Evolutionary conservation across 2,113 vertebrate species (phyloP), one percentile per base, ranked within the genome.

Genomic region (Xiphophorus maculatus): DNA sequence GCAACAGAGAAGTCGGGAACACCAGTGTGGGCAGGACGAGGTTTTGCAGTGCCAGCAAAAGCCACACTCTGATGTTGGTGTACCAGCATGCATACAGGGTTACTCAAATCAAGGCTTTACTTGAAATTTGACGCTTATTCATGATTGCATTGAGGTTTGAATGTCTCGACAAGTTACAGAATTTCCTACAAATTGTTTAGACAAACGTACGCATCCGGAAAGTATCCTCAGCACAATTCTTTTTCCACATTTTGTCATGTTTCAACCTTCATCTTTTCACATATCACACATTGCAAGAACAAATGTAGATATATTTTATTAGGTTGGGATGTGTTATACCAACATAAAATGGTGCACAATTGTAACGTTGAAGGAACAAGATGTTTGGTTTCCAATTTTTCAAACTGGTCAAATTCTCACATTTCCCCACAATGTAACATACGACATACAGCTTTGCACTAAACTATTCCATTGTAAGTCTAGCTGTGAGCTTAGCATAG

Each of bases 1-100:
- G 89, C 85, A 87, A 88, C 88, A 88, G 86, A 77, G 82, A 83
- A 87, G 80, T 89, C 75, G 82, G 82, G 79, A 80, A 74, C 85
- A 84, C 69, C 72, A 61, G 75, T 71, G 75, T 82, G 77, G 63
- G 71, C 82, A 69, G 82, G 80, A 69, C 78, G 48, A 74, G 14
- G 66, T 63, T 69, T 66, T 73, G 63, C 74, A 74, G 66, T 63
- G 63, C 51, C 69, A 64, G 44, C 32, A 60, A 64, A 33, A 13
- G 35, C 58, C 30, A 66, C 10, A n/a, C 65, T 68, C 51, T 42
- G 11, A 33, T n/a, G 63, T 3, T 28, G 67, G 60, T 17, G n/a
- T 27, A 68, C 65, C 54, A 5, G 9, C 51, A 32, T 37, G 14
- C 68, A 69, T 37, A 35, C 62, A 73, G 32, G 15, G 65, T 82